These are phyloP conservation scores for Micromys minutus DNA, from an alignment of 2,113 vertebrate genomes.

Conservation along the genomic window DNA sequence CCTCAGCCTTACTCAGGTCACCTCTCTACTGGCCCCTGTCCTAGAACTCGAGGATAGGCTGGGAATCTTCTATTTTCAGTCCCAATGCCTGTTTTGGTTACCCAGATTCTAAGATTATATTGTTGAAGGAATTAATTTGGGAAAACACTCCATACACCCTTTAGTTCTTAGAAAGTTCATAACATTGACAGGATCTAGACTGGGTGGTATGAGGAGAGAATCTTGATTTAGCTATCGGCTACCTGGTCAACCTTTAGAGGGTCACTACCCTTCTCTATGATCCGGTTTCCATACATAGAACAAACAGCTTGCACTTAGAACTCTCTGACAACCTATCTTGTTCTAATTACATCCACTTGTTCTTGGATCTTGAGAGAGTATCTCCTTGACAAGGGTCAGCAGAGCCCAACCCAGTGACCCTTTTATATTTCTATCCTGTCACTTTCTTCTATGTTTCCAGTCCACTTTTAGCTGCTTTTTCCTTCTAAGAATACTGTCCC, in stretches of 20 bases:
- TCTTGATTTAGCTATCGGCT: not conserved
- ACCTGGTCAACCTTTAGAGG: not conserved
- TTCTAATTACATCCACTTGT: not conserved
- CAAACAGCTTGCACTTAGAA: not conserved
- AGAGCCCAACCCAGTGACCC: not conserved
- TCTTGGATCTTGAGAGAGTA: not conserved
- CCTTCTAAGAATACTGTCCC: not conserved
- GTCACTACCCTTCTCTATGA: not conserved
- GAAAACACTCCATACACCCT: not conserved
- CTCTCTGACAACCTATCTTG: not conserved
- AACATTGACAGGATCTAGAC: not conserved
- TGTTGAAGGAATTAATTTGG: not conserved
- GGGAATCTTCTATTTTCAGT: not conserved
- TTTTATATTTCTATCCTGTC: not conserved
- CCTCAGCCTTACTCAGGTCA: not conserved
- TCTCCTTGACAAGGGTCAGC: not conserved
- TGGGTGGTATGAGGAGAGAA: not conserved
- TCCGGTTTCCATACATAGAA: constrained; percentile 18
- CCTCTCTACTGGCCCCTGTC: not conserved
- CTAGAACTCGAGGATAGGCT: not conserved
- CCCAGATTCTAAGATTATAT: not conserved
- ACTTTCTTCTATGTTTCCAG: not conserved
- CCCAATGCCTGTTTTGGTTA: not conserved
- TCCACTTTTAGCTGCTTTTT: constrained; percentile 27
- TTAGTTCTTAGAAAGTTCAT: constrained; percentile 46